Evolutionary conservation across 2,797 vertebrate species (phyloP), one percentile per base, ranked within the genome.

Genomic region (Coregonus ussuriensis): DNA sequence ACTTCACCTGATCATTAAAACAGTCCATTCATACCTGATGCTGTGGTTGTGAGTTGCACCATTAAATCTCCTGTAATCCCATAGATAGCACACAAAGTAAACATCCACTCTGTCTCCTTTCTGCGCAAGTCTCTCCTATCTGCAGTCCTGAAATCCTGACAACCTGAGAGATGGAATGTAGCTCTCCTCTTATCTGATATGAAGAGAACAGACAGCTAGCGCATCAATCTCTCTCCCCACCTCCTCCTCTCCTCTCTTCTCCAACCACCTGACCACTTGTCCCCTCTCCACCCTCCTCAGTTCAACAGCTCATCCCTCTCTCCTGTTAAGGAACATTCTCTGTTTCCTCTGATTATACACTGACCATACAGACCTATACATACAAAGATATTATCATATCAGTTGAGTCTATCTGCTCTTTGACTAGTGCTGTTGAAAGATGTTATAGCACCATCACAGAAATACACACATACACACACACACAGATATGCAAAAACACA

Each of bases 211-310:
- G 9, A 82, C 31, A 77, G 70, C 80, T 74, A 76, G 70, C 56
- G 84, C 82, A 73, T 79, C 72, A 11, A 7, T 47, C 41, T 11
- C 41, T 47, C 53, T 75, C 35, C 75, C 89, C 83, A 81, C 88
- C 80, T 63, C 52, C n/a, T n/a, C n/a, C 41, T 47, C 41, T 47
- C 2, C 35, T 66, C 83, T 62, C 84, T 35, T 84, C 74, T 85
- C 81, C 73, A 69, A 74, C 83, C 89, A 83, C 82, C 88, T 87
- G 83, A 83, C 75, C 80, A 69, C 47, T 37, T 56, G 82, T 62
- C 83, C 65, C 33, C 69, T 51, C 41, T 63, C 33, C 53, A 33
- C 66, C 52, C n/a, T 77, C 73, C 21, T 31, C 83, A 53, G 65
- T 69, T 78, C 81, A 78, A 37, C 77, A 11, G 59, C 74, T 53